Conservation (phyloP, 2,888 invertebrate genomes). For the Cheilosia scutellata region DNA sequence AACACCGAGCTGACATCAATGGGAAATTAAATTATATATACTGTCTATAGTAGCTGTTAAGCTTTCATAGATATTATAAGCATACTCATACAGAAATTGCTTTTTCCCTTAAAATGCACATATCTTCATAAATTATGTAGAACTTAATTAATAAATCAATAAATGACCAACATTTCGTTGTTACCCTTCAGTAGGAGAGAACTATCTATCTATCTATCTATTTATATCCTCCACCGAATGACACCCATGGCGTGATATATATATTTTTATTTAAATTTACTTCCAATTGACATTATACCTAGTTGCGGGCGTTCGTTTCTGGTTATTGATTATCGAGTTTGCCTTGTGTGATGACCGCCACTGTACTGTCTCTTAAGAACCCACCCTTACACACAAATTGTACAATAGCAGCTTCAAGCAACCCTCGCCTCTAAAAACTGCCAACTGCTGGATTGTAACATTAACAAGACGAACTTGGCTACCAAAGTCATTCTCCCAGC, state of each 20-base stretch:
- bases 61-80: no score
- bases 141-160: slow-evolving; percentile 34
- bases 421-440: slow-evolving; percentile 30
- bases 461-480: slow-evolving; percentile 17
- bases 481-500: slow-evolving; percentile 7
- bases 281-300: slow-evolving; percentile 5
- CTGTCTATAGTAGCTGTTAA: no score
- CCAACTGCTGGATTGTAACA: background rate
- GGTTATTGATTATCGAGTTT: slow-evolving; percentile 55
- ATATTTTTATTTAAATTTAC: background rate
- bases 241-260: slow-evolving; percentile 1
- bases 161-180: background rate
- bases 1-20: no score
- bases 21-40: no score
- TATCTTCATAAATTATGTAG: background rate
- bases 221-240: background rate
- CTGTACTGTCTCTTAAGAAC: slow-evolving; percentile 2
- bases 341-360: slow-evolving; percentile 8
- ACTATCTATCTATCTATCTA: background rate
- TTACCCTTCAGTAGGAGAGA: background rate
- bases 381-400: slow-evolving; percentile 6
- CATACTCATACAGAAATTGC: no score
- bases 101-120: no score
- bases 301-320: slow-evolving; percentile 26
- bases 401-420: slow-evolving; percentile 25